phyloP scores from a whole-genome alignment of 23 tunicate genomes.

The Phallusia fumigata region DNA sequence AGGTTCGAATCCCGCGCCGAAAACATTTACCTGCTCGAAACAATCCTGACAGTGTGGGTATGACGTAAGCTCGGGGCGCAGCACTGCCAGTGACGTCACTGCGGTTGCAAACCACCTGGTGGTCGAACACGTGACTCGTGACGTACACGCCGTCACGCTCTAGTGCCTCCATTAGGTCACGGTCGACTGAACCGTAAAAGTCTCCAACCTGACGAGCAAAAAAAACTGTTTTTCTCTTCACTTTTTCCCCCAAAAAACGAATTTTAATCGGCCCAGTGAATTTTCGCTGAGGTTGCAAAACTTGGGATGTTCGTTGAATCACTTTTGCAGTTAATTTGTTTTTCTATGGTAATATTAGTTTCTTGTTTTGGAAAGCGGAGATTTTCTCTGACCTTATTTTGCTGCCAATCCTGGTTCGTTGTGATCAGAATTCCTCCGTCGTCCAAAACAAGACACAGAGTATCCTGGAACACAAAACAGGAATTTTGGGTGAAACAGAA shows the following conservation, averaged over 20 bases:
- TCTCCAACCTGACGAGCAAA: slow-evolving; percentile 41
- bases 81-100: slow-evolving; percentile 18
- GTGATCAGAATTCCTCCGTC: slow-evolving; percentile 68
- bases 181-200: slow-evolving; percentile 55
- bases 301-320: too few species aligned
- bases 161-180: slow-evolving; percentile 51
- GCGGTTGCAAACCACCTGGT: slow-evolving; percentile 61
- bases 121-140: slow-evolving; percentile 25
- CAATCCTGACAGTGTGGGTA: slow-evolving; percentile 27
- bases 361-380: too few species aligned
- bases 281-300: too few species aligned
- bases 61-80: slow-evolving; percentile 19
- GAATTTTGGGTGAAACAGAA: too few species aligned
- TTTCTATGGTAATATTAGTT: too few species aligned
- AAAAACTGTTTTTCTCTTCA: not conserved
- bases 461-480: slow-evolving; percentile 31
- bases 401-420: slow-evolving; percentile 46
- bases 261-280: too few species aligned
- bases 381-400: not conserved
- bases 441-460: slow-evolving; percentile 51
- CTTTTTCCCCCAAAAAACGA: too few species aligned
- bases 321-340: too few species aligned
- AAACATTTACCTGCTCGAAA: slow-evolving; percentile 25
- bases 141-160: slow-evolving; percentile 27
- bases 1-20: too few species aligned